A percentile compares a stretch with the other conserved stretches of the same genome.
These are phyloP conservation scores for Gastrophryne carolinensis DNA, from an alignment of 2,797 vertebrate species.

Conservation along the genomic window DNA sequence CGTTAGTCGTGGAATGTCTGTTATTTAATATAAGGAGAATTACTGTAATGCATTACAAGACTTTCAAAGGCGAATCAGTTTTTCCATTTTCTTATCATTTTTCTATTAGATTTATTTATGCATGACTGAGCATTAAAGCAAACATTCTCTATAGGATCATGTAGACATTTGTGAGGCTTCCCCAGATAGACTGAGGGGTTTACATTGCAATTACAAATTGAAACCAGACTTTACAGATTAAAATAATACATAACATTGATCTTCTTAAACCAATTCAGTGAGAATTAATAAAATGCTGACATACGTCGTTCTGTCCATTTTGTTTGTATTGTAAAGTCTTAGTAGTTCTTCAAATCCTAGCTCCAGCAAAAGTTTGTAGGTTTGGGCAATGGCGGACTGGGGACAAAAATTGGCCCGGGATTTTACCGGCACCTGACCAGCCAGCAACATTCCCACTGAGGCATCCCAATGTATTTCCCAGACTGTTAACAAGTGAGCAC, in stretches of 20 bases:
- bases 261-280: slow-evolving; percentile 16
- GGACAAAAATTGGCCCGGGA: no score
- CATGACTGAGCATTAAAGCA: slow-evolving; percentile 57
- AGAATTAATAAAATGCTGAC: background rate
- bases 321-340: background rate
- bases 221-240: slow-evolving; percentile 1
- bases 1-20: background rate
- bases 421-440: no score
- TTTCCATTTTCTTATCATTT: slow-evolving; percentile 56
- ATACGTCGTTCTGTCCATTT: background rate
- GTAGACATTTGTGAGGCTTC: slow-evolving; percentile 49
- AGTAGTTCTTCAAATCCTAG: no score
- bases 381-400: no score
- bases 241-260: slow-evolving; percentile 10
- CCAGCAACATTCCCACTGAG: no score
- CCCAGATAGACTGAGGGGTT: slow-evolving; percentile 55
- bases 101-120: slow-evolving; percentile 55
- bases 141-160: slow-evolving; percentile 41
- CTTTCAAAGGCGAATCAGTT: slow-evolving; percentile 52
- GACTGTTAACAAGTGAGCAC: no score
- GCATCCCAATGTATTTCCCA: no score
- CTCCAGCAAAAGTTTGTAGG: background rate
- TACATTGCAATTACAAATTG: slow-evolving; percentile 56
- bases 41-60: background rate
- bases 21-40: background rate